Evolutionary conservation across 1,140 invertebrate species (phyloP).

Genomic region (Rhizoglyphus robini): DNA sequence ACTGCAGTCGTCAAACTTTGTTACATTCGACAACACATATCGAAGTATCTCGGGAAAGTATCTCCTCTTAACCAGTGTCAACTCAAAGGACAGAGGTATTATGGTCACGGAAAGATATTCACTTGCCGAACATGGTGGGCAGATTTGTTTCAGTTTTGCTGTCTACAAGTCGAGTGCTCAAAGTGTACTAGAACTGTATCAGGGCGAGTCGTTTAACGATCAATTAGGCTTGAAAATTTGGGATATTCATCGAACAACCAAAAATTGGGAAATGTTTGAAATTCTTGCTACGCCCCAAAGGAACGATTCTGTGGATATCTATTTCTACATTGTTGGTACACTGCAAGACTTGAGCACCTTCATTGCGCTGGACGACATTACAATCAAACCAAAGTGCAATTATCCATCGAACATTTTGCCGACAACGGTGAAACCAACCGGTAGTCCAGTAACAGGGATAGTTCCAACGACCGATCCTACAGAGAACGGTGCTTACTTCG

Average conservation of each 20-base stretch:
- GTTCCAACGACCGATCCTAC: background rate
- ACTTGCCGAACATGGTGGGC: background rate
- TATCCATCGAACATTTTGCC: background rate
- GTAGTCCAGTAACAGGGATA: too few species aligned
- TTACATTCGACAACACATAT: background rate
- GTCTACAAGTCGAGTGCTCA: background rate
- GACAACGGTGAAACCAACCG: background rate
- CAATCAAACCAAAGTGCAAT: background rate
- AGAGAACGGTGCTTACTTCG: background rate
- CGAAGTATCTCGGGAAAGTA: background rate
- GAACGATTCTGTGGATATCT: slow-evolving; percentile 14
- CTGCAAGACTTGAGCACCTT: background rate
- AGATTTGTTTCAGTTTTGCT: background rate
- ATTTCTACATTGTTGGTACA: slow-evolving; percentile 30
- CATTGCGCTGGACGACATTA: background rate
- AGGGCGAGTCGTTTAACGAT: background rate
- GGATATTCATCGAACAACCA: background rate
- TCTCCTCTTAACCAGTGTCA: background rate
- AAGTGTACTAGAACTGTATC: background rate
- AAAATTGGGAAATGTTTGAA: slow-evolving; percentile 15
- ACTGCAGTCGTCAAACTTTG: background rate
- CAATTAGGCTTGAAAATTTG: background rate
- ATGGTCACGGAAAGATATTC: background rate
- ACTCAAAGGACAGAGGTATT: background rate
- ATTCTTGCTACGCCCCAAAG: background rate